A percentile compares a stretch with the other conserved stretches of the same genome.
Conservation (phyloP, 2,113 vertebrate genomes). For the Gallinago paraguaiae region DNA sequence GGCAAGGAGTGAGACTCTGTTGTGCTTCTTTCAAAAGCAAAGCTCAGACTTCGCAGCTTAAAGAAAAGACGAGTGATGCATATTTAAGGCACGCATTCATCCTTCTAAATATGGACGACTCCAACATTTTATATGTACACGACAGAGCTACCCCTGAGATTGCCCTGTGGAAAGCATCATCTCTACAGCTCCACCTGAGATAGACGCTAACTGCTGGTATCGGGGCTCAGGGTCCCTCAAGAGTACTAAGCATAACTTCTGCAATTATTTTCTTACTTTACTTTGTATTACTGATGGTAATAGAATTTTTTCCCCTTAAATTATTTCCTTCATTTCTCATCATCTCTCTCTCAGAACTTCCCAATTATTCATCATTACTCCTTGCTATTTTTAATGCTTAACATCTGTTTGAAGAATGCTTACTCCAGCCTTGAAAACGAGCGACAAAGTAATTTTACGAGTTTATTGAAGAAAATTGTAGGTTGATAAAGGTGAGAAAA, state of each 20-base stretch:
- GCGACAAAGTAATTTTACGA: neutral
- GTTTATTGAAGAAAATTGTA: constrained; percentile 3
- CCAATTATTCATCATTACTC: constrained; percentile 30
- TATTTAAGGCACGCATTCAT: neutral
- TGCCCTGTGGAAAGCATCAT: neutral
- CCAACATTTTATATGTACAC: neutral
- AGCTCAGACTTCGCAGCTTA: neutral
- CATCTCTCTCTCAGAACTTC: neutral
- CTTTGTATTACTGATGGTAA: neutral
- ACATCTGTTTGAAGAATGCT: constrained; percentile 10
- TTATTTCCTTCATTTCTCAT: constrained; percentile 6
- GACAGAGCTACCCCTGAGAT: neutral
- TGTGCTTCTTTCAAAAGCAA: neutral
- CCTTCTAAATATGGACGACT: neutral
- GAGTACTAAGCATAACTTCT: neutral
- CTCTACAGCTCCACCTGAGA: neutral
- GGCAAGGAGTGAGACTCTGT: neutral
- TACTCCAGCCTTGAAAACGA: neutral
- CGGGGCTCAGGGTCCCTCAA: neutral
- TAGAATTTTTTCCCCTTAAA: neutral
- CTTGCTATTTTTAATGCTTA: constrained; percentile 40
- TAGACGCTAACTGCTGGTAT: neutral
- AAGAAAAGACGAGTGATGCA: neutral
- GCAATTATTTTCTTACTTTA: neutral
- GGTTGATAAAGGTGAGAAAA: neutral